Evolutionary conservation across 2,888 invertebrate genomes (phyloP).

Genomic region (Melikaiella ostensackeni): DNA sequence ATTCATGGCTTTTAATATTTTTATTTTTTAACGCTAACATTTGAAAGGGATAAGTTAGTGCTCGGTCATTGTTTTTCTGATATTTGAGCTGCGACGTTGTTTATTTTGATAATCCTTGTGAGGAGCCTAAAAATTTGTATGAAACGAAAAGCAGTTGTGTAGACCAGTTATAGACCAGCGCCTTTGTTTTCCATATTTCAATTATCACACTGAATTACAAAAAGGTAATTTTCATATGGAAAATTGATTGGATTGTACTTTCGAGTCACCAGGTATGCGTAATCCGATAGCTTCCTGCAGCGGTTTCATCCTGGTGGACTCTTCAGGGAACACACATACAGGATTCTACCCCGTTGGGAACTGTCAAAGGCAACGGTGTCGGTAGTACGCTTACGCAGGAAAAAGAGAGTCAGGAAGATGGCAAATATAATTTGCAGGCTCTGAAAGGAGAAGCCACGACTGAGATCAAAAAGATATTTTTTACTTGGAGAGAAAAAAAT

Average conservation of each 20-base stretch:
- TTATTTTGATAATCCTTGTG: too few species aligned
- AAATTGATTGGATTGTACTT: neutral
- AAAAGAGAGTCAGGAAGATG: slow-evolving; percentile 11
- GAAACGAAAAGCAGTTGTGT: neutral
- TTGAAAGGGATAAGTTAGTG: too few species aligned
- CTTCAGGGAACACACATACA: slow-evolving; percentile 24
- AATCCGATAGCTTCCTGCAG: slow-evolving; percentile 33
- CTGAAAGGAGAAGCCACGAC: neutral
- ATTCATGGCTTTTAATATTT: too few species aligned
- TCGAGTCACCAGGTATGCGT: slow-evolving; percentile 27
- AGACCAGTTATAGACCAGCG: neutral
- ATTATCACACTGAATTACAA: neutral
- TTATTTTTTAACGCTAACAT: too few species aligned
- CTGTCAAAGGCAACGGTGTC: slow-evolving; percentile 28
- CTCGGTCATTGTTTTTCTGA: too few species aligned
- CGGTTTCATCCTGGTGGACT: slow-evolving; percentile 33
- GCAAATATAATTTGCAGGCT: slow-evolving; percentile 7
- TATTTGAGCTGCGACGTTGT: too few species aligned
- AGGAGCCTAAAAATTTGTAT: neutral
- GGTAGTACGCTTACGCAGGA: neutral
- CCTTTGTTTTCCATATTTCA: neutral
- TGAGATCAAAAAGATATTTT: slow-evolving; percentile 3
- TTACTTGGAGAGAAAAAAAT: neutral
- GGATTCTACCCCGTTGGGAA: slow-evolving; percentile 37
- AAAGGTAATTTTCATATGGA: neutral